Percentiles rank a stretch among this genome's conserved stretches.
Evolutionary conservation across 2,888 invertebrate genomes (phyloP).

Genomic region (Copidosoma aretas): DNA sequence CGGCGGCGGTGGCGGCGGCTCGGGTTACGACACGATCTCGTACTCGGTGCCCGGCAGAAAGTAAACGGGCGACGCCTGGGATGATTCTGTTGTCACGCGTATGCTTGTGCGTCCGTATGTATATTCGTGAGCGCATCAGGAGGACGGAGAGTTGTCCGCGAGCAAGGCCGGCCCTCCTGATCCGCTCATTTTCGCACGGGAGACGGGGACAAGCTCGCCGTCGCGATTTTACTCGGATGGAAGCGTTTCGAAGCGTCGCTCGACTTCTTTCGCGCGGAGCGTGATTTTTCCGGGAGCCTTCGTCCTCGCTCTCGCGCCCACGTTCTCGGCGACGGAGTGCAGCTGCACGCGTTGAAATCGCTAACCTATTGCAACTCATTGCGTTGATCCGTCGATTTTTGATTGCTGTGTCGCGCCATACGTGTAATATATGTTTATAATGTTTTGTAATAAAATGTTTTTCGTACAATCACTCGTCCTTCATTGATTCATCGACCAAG

Average conservation of each 20-base stretch:
- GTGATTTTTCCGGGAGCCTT: neutral
- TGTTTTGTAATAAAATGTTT: neutral
- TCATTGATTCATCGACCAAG: neutral
- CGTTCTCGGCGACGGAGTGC: neutral
- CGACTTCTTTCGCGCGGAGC: neutral
- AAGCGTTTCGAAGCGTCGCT: neutral
- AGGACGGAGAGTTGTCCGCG: too few relatives aligned
- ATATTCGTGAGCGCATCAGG: too few relatives aligned
- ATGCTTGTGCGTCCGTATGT: too few relatives aligned
- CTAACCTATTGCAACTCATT: neutral
- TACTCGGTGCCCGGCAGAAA: constrained; percentile 56
- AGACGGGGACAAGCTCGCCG: too few relatives aligned
- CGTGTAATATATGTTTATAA: constrained; percentile 26
- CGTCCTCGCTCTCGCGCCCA: neutral
- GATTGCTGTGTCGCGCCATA: constrained; percentile 17
- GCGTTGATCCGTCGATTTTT: constrained; percentile 17
- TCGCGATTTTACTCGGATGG: too few relatives aligned
- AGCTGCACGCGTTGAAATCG: too few relatives aligned
- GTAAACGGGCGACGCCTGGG: constrained; percentile 27
- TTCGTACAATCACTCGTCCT: neutral
- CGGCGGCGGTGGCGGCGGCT: constrained; percentile 36
- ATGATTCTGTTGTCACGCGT: neutral
- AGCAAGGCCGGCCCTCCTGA: too few relatives aligned
- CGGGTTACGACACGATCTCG: constrained; percentile 59
- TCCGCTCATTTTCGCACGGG: too few relatives aligned